Conservation (phyloP, 1,140 invertebrate species). For the Tetramorium parvispinum region DNA sequence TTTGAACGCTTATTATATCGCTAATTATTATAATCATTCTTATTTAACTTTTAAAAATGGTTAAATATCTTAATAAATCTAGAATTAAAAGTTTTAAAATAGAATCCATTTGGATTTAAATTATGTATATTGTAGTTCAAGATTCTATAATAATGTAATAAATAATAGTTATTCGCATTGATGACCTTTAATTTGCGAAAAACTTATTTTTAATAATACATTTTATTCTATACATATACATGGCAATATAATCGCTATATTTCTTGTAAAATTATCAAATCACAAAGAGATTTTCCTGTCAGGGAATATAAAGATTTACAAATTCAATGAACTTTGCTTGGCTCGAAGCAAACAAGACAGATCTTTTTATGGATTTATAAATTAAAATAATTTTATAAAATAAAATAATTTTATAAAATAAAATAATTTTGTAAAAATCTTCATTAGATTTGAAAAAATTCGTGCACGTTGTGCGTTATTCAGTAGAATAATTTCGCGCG, state of each 20-base stretch:
- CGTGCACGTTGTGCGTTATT: conserved; percentile 25
- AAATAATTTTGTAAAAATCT: neutral
- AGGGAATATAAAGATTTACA: conserved; percentile 5
- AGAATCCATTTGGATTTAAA: neutral
- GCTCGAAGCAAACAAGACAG: conserved; percentile 3
- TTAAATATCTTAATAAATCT: neutral
- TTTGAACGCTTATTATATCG: too few species aligned
- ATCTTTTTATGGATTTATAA: conserved; percentile 3
- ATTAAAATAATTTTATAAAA: neutral
- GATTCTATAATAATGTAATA: too few species aligned
- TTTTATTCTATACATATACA: neutral
- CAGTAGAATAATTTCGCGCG: conserved; percentile 43
- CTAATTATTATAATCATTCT: too few species aligned
- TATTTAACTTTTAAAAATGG: too few species aligned
- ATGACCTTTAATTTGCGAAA: neutral
- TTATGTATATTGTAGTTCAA: too few species aligned
- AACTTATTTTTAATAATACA: neutral
- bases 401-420: too few species aligned
- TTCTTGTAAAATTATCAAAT: neutral
- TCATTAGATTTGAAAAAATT: neutral
- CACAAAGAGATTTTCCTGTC: neutral
- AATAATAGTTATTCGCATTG: too few species aligned
- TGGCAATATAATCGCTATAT: neutral
- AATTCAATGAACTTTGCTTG: conserved; percentile 13
- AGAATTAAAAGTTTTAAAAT: neutral